A percentile compares a stretch with the other conserved stretches of the same genome.
These are phyloP conservation scores for Cynodonichthys magdalenae DNA, from an alignment of 2,797 vertebrate genomes.

Conservation along the genomic window DNA sequence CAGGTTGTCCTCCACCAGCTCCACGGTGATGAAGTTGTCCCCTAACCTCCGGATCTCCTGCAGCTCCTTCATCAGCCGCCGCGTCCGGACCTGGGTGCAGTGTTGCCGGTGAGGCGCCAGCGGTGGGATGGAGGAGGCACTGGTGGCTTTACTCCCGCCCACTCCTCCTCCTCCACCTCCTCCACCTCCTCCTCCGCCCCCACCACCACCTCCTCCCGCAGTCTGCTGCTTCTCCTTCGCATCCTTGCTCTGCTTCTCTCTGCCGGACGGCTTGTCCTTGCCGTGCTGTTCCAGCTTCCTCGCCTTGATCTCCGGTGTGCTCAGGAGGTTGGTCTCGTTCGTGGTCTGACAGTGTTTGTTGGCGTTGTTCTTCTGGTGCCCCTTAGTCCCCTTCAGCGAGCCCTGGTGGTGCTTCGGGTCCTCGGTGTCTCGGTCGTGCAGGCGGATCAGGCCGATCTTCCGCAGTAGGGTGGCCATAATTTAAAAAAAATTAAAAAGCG, in stretches of 20 bases:
- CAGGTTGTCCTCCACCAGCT: slow-evolving; percentile 99
- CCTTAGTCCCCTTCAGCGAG: slow-evolving; percentile 89
- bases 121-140: slow-evolving; percentile 80
- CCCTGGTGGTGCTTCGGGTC: slow-evolving; percentile 97
- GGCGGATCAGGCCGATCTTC: slow-evolving; percentile 97
- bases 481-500: slow-evolving; percentile 19
- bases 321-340: slow-evolving; percentile 85
- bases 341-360: slow-evolving; percentile 88
- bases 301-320: slow-evolving; percentile 86
- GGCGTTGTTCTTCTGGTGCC: slow-evolving; percentile 89
- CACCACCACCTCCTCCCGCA: too few species aligned
- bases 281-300: slow-evolving; percentile 87
- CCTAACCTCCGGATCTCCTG: slow-evolving; percentile 97
- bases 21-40: slow-evolving; percentile 98
- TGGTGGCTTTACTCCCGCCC: slow-evolving; percentile 77
- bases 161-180: slow-evolving; percentile 40
- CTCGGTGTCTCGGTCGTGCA: slow-evolving; percentile 97
- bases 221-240: slow-evolving; percentile 82
- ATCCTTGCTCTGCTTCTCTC: slow-evolving; percentile 83
- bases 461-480: slow-evolving; percentile 96
- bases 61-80: slow-evolving; percentile 98
- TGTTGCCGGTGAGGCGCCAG: slow-evolving; percentile 89
- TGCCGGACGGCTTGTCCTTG: slow-evolving; percentile 82
- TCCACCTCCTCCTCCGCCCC: too few species aligned
- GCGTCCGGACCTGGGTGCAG: slow-evolving; percentile 96